phyloP scores from a whole-genome alignment of 2,113 vertebrate genomes.

The Benitochromis conjunctus region DNA sequence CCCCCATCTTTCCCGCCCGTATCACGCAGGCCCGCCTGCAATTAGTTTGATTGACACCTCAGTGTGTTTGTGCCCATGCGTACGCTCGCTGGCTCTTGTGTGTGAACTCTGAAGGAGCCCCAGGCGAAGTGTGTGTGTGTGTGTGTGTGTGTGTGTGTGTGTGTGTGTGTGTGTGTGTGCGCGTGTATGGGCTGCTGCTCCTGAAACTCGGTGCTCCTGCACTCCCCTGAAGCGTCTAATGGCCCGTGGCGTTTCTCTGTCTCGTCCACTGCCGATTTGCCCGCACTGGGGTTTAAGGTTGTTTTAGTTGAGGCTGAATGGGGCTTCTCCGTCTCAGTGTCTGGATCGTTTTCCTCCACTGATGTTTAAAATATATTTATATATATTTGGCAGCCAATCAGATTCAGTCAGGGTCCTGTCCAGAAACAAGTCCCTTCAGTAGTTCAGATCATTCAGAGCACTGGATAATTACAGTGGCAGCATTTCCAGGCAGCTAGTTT shows the following conservation, averaged over 20 bases:
- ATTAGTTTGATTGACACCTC: slow-evolving; percentile 42
- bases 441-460: neutral
- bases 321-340: slow-evolving; percentile 8
- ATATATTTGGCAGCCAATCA: neutral
- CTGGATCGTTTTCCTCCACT: slow-evolving; percentile 9
- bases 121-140: neutral
- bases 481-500: slow-evolving; percentile 45
- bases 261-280: neutral
- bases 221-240: neutral
- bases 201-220: neutral
- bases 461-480: neutral
- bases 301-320: neutral
- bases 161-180: fast-evolving
- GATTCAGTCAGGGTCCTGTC: neutral
- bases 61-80: neutral
- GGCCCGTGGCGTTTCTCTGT: slow-evolving; percentile 7
- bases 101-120: slow-evolving; percentile 25
- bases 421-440: slow-evolving; percentile 16
- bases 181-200: neutral
- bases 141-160: too few relatives aligned
- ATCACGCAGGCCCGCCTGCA: slow-evolving; percentile 7
- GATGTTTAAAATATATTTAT: neutral
- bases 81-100: neutral
- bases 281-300: neutral
- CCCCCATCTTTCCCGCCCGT: neutral